Conservation (phyloP, 2,113 vertebrate genomes). For the Papio anubis region DNA sequence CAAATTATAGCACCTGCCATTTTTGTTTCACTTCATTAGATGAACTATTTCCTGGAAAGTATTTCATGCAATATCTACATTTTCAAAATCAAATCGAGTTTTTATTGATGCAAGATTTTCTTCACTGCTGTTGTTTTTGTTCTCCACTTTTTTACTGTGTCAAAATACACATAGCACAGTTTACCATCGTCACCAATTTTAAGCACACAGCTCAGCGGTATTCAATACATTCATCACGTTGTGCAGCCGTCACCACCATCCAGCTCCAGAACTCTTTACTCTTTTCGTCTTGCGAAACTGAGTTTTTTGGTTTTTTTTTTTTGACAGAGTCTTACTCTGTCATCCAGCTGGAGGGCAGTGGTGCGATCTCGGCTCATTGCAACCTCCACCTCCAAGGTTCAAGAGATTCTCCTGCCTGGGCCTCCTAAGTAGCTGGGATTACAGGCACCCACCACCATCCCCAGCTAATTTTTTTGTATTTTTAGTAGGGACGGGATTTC, state of each 20-base stretch:
- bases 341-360: too few relatives aligned
- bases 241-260: rapidly evolving
- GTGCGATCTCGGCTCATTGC: too few relatives aligned
- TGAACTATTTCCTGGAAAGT: neutral
- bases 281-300: neutral
- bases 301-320: too few relatives aligned
- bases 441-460: too few relatives aligned
- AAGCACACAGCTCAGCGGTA: neutral
- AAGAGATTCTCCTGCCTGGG: too few relatives aligned
- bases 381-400: too few relatives aligned
- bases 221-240: too few relatives aligned
- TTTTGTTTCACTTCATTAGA: neutral
- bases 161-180: neutral
- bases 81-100: conserved; percentile 26
- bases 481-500: too few relatives aligned
- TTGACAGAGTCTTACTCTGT: too few relatives aligned
- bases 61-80: neutral
- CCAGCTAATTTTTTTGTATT: too few relatives aligned
- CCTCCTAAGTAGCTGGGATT: too few relatives aligned
- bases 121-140: neutral
- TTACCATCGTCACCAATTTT: neutral
- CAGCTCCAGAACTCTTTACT: neutral
- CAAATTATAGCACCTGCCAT: neutral
- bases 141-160: neutral
- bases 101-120: neutral